phyloP scores from a whole-genome alignment of 1,140 invertebrate genomes.

The Bicyclus anynana region DNA sequence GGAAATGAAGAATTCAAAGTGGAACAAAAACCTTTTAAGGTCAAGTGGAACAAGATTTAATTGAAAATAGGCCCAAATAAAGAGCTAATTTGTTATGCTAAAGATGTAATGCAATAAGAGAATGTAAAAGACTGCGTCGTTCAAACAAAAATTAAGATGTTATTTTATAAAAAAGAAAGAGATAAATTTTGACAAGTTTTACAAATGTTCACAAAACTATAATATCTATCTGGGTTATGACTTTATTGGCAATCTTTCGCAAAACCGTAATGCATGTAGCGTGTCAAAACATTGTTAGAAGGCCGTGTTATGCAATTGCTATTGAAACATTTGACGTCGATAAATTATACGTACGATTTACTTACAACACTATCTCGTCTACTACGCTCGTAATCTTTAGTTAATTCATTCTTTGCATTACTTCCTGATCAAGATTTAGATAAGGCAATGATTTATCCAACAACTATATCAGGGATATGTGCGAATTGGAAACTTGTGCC shows the following conservation, averaged over 20 bases:
- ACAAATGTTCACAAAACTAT: conserved; percentile 4
- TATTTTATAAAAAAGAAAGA: conserved; percentile 21
- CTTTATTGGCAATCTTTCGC: conserved; percentile 27
- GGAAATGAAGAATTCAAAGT: conserved; percentile 31
- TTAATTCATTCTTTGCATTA: conserved; percentile 1
- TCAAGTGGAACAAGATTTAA: conserved; percentile 27
- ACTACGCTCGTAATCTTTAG: conserved; percentile 1
- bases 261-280: conserved; percentile 23
- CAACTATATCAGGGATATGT: conserved; percentile 11
- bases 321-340: conserved; percentile 23
- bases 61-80: not conserved
- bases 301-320: conserved; percentile 31
- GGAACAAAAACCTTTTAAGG: conserved; percentile 48
- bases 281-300: conserved; percentile 28
- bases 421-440: conserved; percentile 12
- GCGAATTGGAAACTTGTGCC: conserved; percentile 63
- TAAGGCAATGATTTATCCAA: conserved; percentile 9
- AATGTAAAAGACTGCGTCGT: not conserved
- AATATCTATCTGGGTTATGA: conserved; percentile 23
- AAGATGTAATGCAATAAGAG: not conserved
- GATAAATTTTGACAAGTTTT: not conserved
- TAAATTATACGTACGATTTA: conserved; percentile 22
- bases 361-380: conserved; percentile 2
- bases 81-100: conserved; percentile 17
- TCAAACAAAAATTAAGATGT: not conserved